Percentiles rank a stretch among this genome's conserved stretches.
Evolutionary conservation across 2,797 vertebrate genomes (phyloP).

Genomic region (Silurus aristotelis): DNA sequence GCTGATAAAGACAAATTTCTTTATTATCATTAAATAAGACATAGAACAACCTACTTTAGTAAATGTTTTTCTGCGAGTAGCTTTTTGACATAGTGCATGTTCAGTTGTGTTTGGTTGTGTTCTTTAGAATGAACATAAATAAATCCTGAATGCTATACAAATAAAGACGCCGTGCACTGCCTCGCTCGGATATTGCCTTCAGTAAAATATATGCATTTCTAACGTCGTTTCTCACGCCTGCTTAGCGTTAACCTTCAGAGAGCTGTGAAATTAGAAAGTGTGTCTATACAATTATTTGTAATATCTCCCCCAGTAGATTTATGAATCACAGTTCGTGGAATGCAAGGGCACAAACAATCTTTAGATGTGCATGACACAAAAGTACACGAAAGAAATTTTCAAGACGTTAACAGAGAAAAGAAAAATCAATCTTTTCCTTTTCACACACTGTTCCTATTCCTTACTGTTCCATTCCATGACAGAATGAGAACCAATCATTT

Average conservation of each 20-base stretch:
- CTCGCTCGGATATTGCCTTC: not conserved
- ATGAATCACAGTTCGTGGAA: not conserved
- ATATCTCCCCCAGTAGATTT: not conserved
- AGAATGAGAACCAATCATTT: slow-evolving; percentile 23
- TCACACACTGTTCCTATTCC: not conserved
- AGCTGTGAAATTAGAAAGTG: not conserved
- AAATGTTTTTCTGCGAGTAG: not conserved
- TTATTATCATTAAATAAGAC: not conserved
- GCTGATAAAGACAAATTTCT: not conserved
- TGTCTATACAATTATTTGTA: not conserved
- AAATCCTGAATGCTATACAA: not conserved
- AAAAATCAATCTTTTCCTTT: not conserved
- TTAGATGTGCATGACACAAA: not conserved
- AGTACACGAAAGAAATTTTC: not conserved
- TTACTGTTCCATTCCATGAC: not conserved
- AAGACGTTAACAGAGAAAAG: not conserved
- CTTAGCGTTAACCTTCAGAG: not conserved
- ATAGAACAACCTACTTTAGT: not conserved
- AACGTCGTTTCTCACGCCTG: not conserved
- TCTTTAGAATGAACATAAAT: not conserved
- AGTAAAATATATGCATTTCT: not conserved
- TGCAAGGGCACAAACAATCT: not conserved
- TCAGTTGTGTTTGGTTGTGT: no score
- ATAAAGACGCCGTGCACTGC: not conserved
- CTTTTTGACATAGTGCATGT: not conserved